phyloP scores from a whole-genome alignment of 2,888 invertebrate genomes.

The Chalcosyrphus nemorum region DNA sequence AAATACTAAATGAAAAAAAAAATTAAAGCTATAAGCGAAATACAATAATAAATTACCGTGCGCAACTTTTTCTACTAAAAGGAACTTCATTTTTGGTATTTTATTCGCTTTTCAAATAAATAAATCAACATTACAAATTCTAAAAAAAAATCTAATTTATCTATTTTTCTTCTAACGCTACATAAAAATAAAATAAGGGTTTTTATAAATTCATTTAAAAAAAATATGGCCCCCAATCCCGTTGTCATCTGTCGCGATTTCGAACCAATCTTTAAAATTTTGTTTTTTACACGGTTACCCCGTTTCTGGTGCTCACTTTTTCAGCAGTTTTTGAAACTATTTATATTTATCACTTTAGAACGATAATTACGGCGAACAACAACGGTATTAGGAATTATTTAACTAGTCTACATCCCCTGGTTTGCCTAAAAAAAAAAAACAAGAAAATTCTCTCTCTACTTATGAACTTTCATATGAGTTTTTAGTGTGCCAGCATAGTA shows the following conservation, averaged over 20 bases:
- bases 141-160: slow-evolving; percentile 25
- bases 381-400: not conserved
- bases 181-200: not conserved
- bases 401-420: not conserved
- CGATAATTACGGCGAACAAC: too few species aligned
- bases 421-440: slow-evolving; percentile 21
- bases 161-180: slow-evolving; percentile 19
- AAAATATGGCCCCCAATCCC: not conserved
- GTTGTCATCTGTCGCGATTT: too few species aligned
- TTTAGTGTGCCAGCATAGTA: slow-evolving; percentile 76
- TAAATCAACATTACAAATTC: slow-evolving; percentile 29
- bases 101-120: slow-evolving; percentile 11
- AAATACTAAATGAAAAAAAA: not conserved
- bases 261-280: too few species aligned
- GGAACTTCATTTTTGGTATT: not conserved
- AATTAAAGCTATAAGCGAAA: slow-evolving; percentile 8
- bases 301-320: too few species aligned
- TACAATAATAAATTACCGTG: slow-evolving; percentile 36
- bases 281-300: too few species aligned
- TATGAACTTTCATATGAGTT: slow-evolving; percentile 72
- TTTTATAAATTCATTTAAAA: not conserved
- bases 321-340: not conserved
- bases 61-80: slow-evolving; percentile 33
- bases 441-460: slow-evolving; percentile 73
- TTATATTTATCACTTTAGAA: too few species aligned